These are phyloP conservation scores for Pandion haliaetus DNA, from an alignment of 2,113 vertebrate genomes.

Conservation along the genomic window DNA sequence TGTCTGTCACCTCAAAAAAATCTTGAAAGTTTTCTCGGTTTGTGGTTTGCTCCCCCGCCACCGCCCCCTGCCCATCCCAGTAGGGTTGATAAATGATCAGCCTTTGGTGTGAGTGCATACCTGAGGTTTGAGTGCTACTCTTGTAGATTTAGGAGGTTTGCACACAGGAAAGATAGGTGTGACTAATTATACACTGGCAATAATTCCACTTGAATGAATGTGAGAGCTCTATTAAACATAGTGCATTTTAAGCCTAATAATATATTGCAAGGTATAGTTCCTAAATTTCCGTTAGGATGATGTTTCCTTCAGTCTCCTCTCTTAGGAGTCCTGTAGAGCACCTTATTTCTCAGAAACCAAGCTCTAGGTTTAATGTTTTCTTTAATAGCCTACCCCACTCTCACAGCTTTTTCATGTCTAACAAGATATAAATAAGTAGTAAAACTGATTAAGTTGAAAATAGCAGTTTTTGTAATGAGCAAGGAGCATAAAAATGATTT, in stretches of 20 bases:
- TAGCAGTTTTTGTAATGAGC: conserved; percentile 17
- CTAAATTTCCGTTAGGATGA: not conserved
- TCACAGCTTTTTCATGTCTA: not conserved
- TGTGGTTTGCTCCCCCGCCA: not conserved
- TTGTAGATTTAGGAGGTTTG: not conserved
- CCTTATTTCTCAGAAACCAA: not conserved
- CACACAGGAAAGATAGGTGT: not conserved
- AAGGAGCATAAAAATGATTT: conserved; percentile 32
- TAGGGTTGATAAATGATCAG: not conserved
- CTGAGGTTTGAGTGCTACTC: not conserved
- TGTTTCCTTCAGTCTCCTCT: not conserved
- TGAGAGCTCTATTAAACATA: not conserved
- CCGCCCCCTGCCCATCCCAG: rapidly evolving
- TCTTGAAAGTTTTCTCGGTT: not conserved
- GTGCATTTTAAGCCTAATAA: not conserved
- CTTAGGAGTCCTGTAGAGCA: not conserved
- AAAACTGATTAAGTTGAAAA: conserved; percentile 40
- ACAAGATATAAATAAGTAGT: conserved; percentile 9
- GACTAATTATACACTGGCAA: not conserved
- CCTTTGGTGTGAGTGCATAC: not conserved
- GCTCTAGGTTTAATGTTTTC: not conserved
- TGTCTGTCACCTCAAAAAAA: not conserved
- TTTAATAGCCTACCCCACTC: not conserved
- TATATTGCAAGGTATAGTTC: not conserved
- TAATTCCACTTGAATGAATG: not conserved